Evolutionary conservation across 30 jellyfish, hydroid and myxozoan species (phyloP).

Genomic region (Turritopsis dohrnii): DNA sequence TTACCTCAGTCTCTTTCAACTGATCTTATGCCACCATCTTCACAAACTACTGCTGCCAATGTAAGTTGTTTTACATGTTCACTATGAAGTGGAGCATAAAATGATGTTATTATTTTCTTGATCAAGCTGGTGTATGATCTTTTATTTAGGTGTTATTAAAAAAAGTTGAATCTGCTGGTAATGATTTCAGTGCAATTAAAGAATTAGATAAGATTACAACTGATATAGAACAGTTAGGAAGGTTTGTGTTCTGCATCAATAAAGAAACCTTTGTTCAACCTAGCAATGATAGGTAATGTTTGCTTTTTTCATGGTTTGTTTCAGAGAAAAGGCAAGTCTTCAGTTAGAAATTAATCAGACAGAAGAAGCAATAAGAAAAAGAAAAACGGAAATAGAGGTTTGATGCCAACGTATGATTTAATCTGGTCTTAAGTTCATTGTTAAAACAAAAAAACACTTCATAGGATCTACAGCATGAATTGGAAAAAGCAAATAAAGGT

Average conservation of each 20-base stretch:
- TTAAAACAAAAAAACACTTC: not conserved
- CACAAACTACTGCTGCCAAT: conserved; percentile 34
- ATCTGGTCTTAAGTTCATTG: not conserved
- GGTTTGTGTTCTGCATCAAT: too few species aligned
- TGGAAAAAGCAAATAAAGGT: conserved; percentile 56
- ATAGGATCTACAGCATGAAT: conserved; percentile 65
- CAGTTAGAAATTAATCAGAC: conserved; percentile 83
- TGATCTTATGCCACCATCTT: conserved; percentile 85
- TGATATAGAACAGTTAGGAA: conserved; percentile 71
- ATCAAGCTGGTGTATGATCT: not conserved
- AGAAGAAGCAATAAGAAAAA: conserved; percentile 63
- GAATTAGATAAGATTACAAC: conserved; percentile 78
- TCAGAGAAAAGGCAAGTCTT: conserved; percentile 65
- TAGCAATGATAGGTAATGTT: not conserved
- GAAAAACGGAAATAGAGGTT: conserved; percentile 85
- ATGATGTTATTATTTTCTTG: not conserved
- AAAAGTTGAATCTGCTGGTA: conserved; percentile 39
- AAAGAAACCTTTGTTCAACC: too few species aligned
- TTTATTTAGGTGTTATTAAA: conserved; percentile 42
- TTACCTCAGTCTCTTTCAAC: conserved; percentile 56
- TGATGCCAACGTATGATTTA: too few species aligned
- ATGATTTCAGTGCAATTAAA: conserved; percentile 84
- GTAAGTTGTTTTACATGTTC: not conserved
- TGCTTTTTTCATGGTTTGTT: not conserved
- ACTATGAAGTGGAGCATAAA: not conserved